Conservation (phyloP, 2,797 vertebrate species). For the Fistularia commersonii region DNA sequence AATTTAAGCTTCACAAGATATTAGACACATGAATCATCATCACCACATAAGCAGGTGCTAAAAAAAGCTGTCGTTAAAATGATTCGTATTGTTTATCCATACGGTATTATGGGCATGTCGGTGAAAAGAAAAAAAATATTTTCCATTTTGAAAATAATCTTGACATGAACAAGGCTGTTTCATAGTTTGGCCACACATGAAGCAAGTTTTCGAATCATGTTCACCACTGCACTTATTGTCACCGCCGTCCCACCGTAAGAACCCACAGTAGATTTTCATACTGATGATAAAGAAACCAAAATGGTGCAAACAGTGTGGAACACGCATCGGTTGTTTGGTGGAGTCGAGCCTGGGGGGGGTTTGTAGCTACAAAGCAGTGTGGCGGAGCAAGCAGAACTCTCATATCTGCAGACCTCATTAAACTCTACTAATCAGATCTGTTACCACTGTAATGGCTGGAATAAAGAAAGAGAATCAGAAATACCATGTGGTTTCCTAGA, state of each 20-base stretch:
- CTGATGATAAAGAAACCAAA: constrained; percentile 16
- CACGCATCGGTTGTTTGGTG: constrained; percentile 10
- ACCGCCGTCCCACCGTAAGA: not conserved
- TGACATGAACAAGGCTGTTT: too few relatives aligned
- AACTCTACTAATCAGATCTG: constrained; percentile 60
- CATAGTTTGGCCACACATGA: too few relatives aligned
- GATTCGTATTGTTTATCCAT: too few relatives aligned
- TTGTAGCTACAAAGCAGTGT: constrained; percentile 32
- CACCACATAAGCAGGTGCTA: too few relatives aligned
- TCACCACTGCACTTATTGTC: not conserved
- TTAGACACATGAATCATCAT: too few relatives aligned
- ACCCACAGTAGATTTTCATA: constrained; percentile 10
- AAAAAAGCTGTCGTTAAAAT: too few relatives aligned
- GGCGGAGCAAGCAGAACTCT: constrained; percentile 34
- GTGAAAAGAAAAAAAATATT: too few relatives aligned
- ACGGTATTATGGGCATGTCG: too few relatives aligned
- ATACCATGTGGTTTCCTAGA: constrained; percentile 47
- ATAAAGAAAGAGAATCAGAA: constrained; percentile 39
- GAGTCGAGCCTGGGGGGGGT: constrained; percentile 44
- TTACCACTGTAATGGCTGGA: constrained; percentile 47
- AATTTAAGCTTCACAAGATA: not conserved
- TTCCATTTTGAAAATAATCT: too few relatives aligned
- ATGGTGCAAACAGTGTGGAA: constrained; percentile 12
- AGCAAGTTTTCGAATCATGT: too few relatives aligned
- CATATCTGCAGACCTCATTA: constrained; percentile 72